These are phyloP conservation scores for Onychomys torridus DNA, from an alignment of 2,797 vertebrate species.

Conservation along the genomic window DNA sequence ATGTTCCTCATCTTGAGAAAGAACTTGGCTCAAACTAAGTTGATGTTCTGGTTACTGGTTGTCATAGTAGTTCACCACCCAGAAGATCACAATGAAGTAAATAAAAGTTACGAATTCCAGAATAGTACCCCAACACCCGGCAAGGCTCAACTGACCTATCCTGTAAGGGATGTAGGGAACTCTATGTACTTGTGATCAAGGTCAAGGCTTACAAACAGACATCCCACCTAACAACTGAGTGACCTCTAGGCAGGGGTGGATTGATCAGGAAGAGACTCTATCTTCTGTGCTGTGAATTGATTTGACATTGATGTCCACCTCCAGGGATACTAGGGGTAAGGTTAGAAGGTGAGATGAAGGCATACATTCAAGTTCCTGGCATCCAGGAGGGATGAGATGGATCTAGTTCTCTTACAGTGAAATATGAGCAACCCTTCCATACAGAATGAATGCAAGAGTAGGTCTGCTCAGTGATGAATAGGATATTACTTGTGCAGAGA, in stretches of 20 bases:
- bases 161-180: background rate
- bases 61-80: background rate
- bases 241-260: background rate
- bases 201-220: background rate
- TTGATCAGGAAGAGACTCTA: background rate
- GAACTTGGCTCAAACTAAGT: background rate
- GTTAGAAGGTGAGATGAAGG: background rate
- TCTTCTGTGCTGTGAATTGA: background rate
- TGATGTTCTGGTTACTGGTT: background rate
- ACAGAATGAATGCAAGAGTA: background rate
- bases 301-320: background rate
- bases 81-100: background rate
- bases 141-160: background rate
- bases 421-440: background rate
- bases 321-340: background rate
- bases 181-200: background rate
- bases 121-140: background rate
- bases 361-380: background rate
- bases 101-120: background rate
- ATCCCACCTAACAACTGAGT: background rate
- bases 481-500: background rate
- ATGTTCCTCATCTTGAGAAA: background rate
- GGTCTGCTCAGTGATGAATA: too few relatives aligned
- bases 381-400: background rate
- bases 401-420: background rate